Evolutionary conservation across 1,140 invertebrate species (phyloP).

Genomic region (Tetranychus cinnabarinus): DNA sequence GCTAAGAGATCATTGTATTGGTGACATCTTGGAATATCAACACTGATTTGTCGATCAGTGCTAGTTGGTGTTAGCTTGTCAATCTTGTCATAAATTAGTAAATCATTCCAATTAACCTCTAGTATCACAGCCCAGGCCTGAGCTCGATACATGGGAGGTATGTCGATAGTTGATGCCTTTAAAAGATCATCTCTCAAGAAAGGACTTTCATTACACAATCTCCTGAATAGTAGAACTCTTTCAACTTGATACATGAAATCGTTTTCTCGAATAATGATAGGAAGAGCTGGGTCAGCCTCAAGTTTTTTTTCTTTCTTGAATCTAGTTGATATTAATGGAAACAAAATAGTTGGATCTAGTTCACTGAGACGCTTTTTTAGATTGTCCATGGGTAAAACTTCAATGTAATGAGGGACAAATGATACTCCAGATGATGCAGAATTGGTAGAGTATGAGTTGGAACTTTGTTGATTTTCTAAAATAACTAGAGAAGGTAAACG

Average conservation of each 20-base stretch:
- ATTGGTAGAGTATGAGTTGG: not conserved
- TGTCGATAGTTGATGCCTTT: conserved; percentile 63
- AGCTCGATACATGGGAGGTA: conserved; percentile 65
- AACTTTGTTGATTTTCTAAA: conserved; percentile 1
- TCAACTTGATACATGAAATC: conserved; percentile 20
- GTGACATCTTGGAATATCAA: conserved; percentile 95
- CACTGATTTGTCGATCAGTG: conserved; percentile 74
- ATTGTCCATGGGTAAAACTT: conserved; percentile 41
- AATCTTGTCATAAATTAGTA: conserved; percentile 42
- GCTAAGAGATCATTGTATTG: conserved; percentile 93
- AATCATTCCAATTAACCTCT: conserved; percentile 29
- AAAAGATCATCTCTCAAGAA: conserved; percentile 51
- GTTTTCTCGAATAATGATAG: conserved; percentile 14
- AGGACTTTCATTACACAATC: conserved; percentile 32
- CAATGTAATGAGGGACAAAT: not conserved
- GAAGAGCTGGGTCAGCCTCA: not conserved
- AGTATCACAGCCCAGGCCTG: conserved; percentile 78
- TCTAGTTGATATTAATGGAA: conserved; percentile 15
- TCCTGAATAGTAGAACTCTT: conserved; percentile 21
- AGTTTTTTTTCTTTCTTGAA: not conserved
- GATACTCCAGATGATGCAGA: not conserved
- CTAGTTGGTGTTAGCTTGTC: conserved; percentile 83
- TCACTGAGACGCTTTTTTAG: conserved; percentile 26
- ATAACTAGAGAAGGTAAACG: conserved; percentile 5
- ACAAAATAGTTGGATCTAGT: conserved; percentile 7